Evolutionary conservation across 2,888 invertebrate genomes (phyloP), one percentile per base, ranked within the genome.

Genomic region (Thereva nobilitata): DNA sequence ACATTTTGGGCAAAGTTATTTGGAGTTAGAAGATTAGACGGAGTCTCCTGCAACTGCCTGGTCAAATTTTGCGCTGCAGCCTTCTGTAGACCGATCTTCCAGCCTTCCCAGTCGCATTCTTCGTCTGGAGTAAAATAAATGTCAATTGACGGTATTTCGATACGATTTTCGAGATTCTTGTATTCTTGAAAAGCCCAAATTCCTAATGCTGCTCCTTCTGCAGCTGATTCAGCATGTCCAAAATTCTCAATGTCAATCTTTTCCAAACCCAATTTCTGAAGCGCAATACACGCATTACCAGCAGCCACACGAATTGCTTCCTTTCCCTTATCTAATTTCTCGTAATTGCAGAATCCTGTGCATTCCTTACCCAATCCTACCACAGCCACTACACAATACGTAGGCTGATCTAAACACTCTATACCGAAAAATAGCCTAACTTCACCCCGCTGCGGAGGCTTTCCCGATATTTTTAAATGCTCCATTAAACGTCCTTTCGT

Each of bases 1-100:
- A 88, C 87, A 71, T 86, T 85, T 79, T 90, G 87, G 1, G 91
- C 89, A 77, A 93, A 93, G 3, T 85, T 83, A 0, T 89, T 90
- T 0, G 93, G 93, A 3, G 91, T 92, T 77, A 93, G 83, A 66
- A 87, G 75, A 77, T 93, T 93, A 1, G 92, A 87, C 0, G 93
- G 92, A 75, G 89, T 87, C 79, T 93, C 93, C 83, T 90, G 90
- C 8, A 93, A 79, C 71, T 85, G 86, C 4, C 92, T 82, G 0
- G 91, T 88, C 66, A 92, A 81, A 79, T 93, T 93, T 79, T 94
- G 93, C 0, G 90, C 89, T 67, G 89, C 88, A 0, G 90, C 92
- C 75, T 91, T 87, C 64, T 87, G 81, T 38, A 85, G 74, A 0
- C 93, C 93, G 68, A 87, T 85, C 71, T 86, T 83, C 91, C 91